Base-by-base conservation (phyloP, 1,140 invertebrate species). In the Pseudomyrmex sp. region DNA sequence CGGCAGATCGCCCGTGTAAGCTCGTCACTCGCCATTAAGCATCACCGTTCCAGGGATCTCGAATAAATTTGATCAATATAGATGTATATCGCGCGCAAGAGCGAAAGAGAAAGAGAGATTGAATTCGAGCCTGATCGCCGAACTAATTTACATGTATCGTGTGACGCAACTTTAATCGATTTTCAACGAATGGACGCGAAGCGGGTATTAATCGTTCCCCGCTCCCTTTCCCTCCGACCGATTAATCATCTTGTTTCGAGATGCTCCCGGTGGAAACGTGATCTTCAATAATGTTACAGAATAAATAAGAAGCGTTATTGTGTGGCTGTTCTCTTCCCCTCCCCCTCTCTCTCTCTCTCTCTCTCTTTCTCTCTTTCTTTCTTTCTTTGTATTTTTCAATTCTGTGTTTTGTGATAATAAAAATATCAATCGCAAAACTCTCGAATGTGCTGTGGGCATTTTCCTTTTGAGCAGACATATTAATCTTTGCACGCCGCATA, bases 101-200 rank as follows among this genome's bases (percentile, higher is more conserved):
- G 35, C 35, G 35, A 35, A 35, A 35, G 35, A 35, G 35, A 35
- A 35, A 35, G 35, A 35, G 35, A 35, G 5, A 35, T 35, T 80
- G 72, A 70, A 58, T 48, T 48, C 20, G 54, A 70, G 13, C 20
- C 44, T 56, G 26, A 9, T 18, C 35, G 68, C 15, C 46, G 44
- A 44, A 10, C 46, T 59, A 59, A 80, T 80, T 80, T 80, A 48
- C 66, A 72, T 72, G 44, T 69, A 59, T 69, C 54, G 66, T 35
- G 54, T 72, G 66, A 80, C 76, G 66, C 76, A 70, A 70, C 56
- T 59, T 70, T 58, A 79, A 79, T 80, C 54, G 66, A 72, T 80
- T 70, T 70, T 58, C 35, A 48, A 79, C 75, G 23, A 58, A 59
- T 20, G 12, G 15, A 48, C 15, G 65, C 12, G 65, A 79, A 35